A percentile compares a stretch with the other conserved stretches of the same genome.
These are phyloP conservation scores for Gallinago media DNA, from an alignment of 2,113 vertebrate species.

Conservation along the genomic window DNA sequence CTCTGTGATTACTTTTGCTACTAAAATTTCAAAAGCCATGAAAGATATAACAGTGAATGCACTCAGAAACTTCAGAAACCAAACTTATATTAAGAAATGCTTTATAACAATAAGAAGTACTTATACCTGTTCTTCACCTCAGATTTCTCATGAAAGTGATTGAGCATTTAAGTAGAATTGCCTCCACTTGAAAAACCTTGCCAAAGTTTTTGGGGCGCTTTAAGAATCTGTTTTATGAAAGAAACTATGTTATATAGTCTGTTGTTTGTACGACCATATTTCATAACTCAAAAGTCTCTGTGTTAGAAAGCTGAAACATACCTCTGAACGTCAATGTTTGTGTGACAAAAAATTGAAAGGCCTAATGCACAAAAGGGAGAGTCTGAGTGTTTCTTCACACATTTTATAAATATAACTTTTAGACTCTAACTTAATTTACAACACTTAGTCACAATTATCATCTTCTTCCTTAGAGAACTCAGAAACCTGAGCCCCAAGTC, in stretches of 20 bases:
- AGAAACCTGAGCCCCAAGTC: constrained; percentile 75
- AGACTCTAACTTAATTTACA: constrained; percentile 59
- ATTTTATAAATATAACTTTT: constrained; percentile 42
- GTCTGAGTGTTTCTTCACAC: not conserved
- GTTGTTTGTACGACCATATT: not conserved
- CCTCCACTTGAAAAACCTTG: not conserved
- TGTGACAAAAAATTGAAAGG: not conserved
- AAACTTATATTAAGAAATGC: constrained; percentile 21
- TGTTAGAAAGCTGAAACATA: not conserved
- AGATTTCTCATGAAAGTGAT: not conserved
- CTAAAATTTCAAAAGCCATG: constrained; percentile 47
- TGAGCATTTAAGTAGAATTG: not conserved
- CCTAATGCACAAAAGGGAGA: not conserved
- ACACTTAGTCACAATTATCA: constrained; percentile 67
- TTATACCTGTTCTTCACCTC: not conserved
- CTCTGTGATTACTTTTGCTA: constrained; percentile 45
- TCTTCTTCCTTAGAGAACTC: constrained; percentile 66
- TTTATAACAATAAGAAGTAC: not conserved
- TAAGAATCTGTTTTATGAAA: not conserved
- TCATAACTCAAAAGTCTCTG: not conserved
- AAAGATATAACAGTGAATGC: constrained; percentile 23
- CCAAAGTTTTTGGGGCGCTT: not conserved
- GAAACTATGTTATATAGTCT: not conserved
- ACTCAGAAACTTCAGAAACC: not conserved
- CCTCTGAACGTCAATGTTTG: not conserved